phyloP scores from a whole-genome alignment of 2,797 vertebrate species.

The Gallirallus australis region DNA sequence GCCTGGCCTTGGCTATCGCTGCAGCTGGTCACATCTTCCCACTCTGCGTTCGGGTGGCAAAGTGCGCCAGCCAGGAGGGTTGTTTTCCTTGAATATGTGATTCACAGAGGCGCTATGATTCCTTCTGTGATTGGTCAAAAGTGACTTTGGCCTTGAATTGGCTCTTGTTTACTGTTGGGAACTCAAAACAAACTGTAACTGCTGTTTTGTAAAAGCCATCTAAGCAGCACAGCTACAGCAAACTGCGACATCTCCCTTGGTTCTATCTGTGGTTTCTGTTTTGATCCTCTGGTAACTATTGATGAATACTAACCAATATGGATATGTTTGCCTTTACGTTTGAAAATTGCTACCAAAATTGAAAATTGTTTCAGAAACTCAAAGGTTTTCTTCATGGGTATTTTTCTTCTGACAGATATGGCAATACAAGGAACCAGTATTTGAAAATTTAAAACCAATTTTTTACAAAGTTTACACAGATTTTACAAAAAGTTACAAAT shows the following conservation, averaged over 20 bases:
- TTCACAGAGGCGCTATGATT: too few species aligned
- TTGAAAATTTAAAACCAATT: neutral
- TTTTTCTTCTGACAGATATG: neutral
- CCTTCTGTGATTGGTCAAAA: too few species aligned
- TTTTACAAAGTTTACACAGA: neutral
- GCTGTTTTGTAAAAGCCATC: too few species aligned
- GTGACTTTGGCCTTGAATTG: too few species aligned
- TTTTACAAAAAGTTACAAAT: neutral
- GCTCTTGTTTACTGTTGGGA: too few species aligned
- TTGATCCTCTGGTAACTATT: neutral
- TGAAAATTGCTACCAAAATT: neutral
- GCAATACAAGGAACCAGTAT: neutral
- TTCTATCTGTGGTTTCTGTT: neutral
- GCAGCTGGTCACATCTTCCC: too few species aligned
- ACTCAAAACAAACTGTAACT: too few species aligned
- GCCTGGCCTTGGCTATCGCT: too few species aligned
- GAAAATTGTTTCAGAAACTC: neutral
- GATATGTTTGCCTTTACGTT: neutral
- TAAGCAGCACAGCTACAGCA: too few species aligned
- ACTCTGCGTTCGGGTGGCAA: too few species aligned
- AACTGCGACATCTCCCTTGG: neutral
- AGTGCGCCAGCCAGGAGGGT: too few species aligned
- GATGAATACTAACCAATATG: neutral
- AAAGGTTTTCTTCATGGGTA: rapidly evolving
- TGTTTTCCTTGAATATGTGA: too few species aligned